Evolutionary conservation across 92 coral and sea anemone species (phyloP).

Genomic region (Palythoa heliodiscus): DNA sequence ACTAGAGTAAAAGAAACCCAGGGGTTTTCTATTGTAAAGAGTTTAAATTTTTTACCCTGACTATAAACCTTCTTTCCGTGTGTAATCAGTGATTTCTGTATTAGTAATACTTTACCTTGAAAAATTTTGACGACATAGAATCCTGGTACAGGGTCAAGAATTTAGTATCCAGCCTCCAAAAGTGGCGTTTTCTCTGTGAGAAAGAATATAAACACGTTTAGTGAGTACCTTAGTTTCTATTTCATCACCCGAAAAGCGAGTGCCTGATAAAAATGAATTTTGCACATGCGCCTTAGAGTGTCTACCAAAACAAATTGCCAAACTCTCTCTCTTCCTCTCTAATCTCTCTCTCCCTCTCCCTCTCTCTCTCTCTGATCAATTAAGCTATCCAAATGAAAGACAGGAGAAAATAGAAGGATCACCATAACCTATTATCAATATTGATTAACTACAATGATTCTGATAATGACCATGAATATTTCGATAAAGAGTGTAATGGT

Average conservation of each 20-base stretch:
- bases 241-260: neutral
- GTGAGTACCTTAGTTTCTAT: neutral
- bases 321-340: too few species aligned
- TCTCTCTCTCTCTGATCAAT: too few species aligned
- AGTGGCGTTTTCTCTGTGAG: slow-evolving; percentile 90
- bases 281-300: too few species aligned
- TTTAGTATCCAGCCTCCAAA: slow-evolving; percentile 97
- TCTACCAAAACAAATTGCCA: too few species aligned
- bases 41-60: too few species aligned
- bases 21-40: too few species aligned
- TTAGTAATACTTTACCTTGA: slow-evolving; percentile 63
- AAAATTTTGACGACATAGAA: slow-evolving; percentile 85
- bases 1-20: too few species aligned
- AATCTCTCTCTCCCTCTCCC: too few species aligned
- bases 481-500: neutral
- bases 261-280: neutral
- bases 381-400: too few species aligned
- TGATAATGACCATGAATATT: neutral
- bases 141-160: slow-evolving; percentile 86
- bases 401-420: too few species aligned
- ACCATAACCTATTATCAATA: too few species aligned
- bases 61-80: too few species aligned
- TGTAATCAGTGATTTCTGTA: neutral
- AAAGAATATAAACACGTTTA: neutral
- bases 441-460: neutral